phyloP scores from a whole-genome alignment of 2,113 vertebrate genomes.

The Himantopus leucocephalus region DNA sequence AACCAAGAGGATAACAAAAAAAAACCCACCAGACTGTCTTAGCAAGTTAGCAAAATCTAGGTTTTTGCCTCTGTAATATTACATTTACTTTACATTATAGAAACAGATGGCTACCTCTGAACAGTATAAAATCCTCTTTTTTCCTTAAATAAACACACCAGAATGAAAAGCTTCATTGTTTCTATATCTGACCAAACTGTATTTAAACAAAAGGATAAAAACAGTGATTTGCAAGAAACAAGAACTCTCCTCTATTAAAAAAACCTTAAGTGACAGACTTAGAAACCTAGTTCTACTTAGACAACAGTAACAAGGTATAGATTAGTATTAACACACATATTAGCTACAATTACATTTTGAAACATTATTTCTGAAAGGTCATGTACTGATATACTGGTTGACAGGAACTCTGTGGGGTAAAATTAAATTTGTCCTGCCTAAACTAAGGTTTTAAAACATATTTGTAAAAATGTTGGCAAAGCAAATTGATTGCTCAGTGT shows the following conservation, averaged over 20 bases:
- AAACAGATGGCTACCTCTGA: not conserved
- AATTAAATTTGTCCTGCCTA: not conserved
- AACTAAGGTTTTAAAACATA: not conserved
- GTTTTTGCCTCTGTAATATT: not conserved
- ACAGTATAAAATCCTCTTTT: not conserved
- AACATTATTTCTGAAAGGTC: not conserved
- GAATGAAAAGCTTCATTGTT: not conserved
- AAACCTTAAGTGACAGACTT: not conserved
- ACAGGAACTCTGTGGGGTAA: not conserved
- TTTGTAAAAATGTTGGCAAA: not conserved
- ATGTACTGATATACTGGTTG: not conserved
- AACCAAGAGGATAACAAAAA: not conserved
- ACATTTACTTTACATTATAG: not conserved
- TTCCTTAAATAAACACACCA: not conserved
- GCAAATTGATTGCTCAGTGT: not conserved
- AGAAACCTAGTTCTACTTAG: not conserved
- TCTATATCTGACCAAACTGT: not conserved
- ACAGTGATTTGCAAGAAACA: not conserved
- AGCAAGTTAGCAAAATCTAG: not conserved
- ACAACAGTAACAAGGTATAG: not conserved
- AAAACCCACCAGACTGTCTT: not conserved
- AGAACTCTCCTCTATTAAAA: not conserved
- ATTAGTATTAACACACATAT: not conserved
- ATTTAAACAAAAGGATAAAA: not conserved
- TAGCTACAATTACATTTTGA: not conserved